Evolutionary conservation across 2,113 vertebrate species (phyloP).

Genomic region (Chaetops frenatus): DNA sequence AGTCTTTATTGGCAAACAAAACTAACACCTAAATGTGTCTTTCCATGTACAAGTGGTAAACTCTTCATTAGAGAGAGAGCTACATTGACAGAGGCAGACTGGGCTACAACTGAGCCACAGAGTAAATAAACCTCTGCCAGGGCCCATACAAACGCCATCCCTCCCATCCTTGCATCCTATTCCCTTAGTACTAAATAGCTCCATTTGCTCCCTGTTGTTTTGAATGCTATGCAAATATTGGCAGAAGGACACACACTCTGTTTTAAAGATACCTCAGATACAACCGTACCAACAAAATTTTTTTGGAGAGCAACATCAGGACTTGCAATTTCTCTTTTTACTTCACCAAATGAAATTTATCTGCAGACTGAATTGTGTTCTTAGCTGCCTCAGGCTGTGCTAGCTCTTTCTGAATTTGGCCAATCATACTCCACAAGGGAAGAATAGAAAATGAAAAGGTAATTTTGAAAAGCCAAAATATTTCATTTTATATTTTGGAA

Average conservation of each 20-base stretch:
- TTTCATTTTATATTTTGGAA: not conserved
- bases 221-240: not conserved
- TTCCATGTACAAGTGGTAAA: not conserved
- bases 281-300: not conserved
- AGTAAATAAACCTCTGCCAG: conserved; percentile 27
- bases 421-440: not conserved
- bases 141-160: not conserved
- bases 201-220: not conserved
- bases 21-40: not conserved
- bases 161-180: not conserved
- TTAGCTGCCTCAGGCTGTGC: not conserved
- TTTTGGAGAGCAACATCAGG: not conserved
- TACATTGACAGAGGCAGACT: not conserved
- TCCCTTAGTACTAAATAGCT: not conserved
- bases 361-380: not conserved
- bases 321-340: not conserved
- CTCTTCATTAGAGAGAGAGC: not conserved
- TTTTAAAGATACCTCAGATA: not conserved
- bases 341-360: not conserved
- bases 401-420: not conserved
- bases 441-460: not conserved
- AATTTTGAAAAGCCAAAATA: conserved; percentile 11
- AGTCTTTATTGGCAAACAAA: not conserved
- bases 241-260: not conserved
- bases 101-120: not conserved